Evolutionary conservation across 2,797 vertebrate species (phyloP).

Genomic region (Triplophysa yarkandensis): DNA sequence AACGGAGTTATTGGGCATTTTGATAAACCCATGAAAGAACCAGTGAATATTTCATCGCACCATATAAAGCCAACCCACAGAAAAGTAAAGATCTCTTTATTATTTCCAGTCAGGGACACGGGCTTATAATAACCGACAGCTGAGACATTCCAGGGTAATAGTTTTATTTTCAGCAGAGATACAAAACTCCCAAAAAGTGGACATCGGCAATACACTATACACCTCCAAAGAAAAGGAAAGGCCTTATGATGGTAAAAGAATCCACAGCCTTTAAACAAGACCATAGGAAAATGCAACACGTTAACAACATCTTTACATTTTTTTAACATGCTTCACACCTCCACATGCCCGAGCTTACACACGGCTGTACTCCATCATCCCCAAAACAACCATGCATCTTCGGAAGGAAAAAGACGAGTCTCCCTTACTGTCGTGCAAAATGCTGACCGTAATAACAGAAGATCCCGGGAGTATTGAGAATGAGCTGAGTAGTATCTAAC

Average conservation of each 20-base stretch:
- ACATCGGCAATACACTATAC: background rate
- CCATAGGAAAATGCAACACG: background rate
- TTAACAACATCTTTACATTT: background rate
- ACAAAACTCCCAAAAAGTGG: background rate
- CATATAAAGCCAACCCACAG: background rate
- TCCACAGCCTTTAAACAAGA: background rate
- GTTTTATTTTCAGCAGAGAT: background rate
- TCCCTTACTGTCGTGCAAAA: conserved; percentile 29
- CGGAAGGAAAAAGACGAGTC: conserved; percentile 20
- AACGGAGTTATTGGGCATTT: background rate
- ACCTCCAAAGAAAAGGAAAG: too few relatives aligned
- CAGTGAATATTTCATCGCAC: background rate
- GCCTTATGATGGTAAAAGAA: too few relatives aligned
- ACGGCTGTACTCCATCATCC: conserved; percentile 32
- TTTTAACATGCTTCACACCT: conserved; percentile 19
- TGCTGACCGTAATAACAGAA: conserved; percentile 39
- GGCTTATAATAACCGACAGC: background rate
- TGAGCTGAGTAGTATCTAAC: conserved; percentile 25
- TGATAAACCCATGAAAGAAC: conserved; percentile 7
- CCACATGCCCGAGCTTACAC: background rate
- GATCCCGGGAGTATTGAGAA: conserved; percentile 26
- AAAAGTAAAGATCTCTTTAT: background rate
- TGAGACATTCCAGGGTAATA: background rate
- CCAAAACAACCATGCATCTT: conserved; percentile 26
- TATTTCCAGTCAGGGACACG: background rate